Evolutionary conservation across 1,140 invertebrate species (phyloP).

Genomic region (Euura lappo): DNA sequence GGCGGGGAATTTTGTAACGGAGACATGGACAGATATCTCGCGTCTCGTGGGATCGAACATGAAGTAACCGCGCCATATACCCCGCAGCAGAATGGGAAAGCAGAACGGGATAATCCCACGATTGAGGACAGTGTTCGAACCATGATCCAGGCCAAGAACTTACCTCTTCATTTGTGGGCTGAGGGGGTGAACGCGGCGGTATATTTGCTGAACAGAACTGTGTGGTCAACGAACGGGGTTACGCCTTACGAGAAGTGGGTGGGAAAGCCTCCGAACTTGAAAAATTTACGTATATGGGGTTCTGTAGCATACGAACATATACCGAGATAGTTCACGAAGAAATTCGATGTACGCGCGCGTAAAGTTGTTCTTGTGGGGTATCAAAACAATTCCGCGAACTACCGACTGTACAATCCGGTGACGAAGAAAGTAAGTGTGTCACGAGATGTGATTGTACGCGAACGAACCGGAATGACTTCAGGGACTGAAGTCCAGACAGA

Average conservation of each 20-base stretch:
- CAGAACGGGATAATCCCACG: conserved; percentile 50
- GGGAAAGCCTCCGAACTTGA: conserved; percentile 31
- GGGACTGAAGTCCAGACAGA: neutral
- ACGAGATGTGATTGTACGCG: neutral
- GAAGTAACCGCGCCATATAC: conserved; percentile 39
- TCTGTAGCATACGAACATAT: conserved; percentile 32
- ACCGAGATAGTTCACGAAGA: conserved; percentile 33
- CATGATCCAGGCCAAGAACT: conserved; percentile 42
- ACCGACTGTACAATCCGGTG: conserved; percentile 6
- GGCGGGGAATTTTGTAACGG: conserved; percentile 17
- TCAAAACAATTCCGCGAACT: neutral
- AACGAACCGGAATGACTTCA: conserved; percentile 8
- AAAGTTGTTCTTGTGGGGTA: conserved; percentile 39
- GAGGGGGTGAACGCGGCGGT: conserved; percentile 49
- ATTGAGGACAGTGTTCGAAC: conserved; percentile 45
- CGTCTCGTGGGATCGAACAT: neutral
- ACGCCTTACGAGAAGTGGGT: conserved; percentile 24
- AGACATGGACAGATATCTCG: neutral
- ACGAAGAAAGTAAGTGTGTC: conserved; percentile 9
- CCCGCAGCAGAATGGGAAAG: conserved; percentile 48
- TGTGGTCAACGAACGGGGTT: conserved; percentile 6
- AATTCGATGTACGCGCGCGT: conserved; percentile 33
- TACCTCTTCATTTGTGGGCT: conserved; percentile 49
- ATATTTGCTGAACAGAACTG: conserved; percentile 16
- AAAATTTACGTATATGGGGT: conserved; percentile 26